Base-by-base conservation (phyloP, 1,140 invertebrate species). In the Sesamia nonagrioides region DNA sequence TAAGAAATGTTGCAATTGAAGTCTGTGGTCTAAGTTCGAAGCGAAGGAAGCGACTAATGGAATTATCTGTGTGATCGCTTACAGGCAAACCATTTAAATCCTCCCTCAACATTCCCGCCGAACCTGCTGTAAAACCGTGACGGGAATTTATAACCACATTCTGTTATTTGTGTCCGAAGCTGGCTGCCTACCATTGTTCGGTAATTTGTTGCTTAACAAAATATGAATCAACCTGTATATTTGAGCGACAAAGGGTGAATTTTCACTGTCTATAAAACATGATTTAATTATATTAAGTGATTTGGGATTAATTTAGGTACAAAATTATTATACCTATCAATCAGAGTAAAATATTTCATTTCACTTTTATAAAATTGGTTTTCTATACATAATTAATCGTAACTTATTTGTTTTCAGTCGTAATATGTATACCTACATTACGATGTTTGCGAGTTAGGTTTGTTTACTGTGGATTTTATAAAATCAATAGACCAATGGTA, bases 11-110 rank as follows among this genome's bases (percentile, higher is more conserved):
- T 74, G 40, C 72, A 61, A 45, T 74, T 45, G 56, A 74, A 74
- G 42, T 42, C 72, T 60, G 54, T 42, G 45, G n/a, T 54, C 35
- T 4, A 48, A 48, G 50, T 45, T 56, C 7, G 45, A 58, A 11
- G 40, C 6, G 45, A 75, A 42, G 18, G 50, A 52, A 42, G 35
- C 40, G 50, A 56, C 61, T 72, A 75, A 79, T 69, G 50, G 61
- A 68, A 75, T 79, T 79, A 79, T 75, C 60, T 63, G 61, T 69
- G 61, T 56, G 60, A 79, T 79, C 71, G 78, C 50, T 74, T 73
- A 58, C 54, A 42, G 54, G 11, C 40, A 35, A 42, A 74, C 48
- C 54, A 74, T 60, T 74, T 74, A 61, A 74, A 61, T 33, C 27
- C 72, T 48, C 40, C 54, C 54, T 42, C 21, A 13, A 4, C 11